Conservation (phyloP, 1,140 invertebrate species). For the Mamestra configurata region DNA sequence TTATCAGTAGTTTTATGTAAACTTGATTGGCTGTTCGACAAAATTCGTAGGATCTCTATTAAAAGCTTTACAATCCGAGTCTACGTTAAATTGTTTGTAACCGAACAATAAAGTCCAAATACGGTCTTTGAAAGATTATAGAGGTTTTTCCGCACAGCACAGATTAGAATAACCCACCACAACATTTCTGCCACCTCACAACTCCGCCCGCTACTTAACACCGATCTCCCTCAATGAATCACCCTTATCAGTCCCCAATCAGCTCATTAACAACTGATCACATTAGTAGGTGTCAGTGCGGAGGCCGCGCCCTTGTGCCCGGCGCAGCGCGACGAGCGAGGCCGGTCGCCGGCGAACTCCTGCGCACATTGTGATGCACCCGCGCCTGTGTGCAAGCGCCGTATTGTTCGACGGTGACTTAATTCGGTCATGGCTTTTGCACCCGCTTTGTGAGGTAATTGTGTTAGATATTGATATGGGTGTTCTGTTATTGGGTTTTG, state of each 20-base stretch:
- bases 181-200: not conserved
- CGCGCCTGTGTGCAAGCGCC: slow-evolving; percentile 1
- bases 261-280: slow-evolving; percentile 7
- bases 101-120: too few relatives aligned
- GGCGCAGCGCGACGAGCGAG: slow-evolving; percentile 61
- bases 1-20: too few relatives aligned
- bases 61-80: too few relatives aligned
- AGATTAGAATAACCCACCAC: too few relatives aligned
- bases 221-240: slow-evolving; percentile 19
- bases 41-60: too few relatives aligned
- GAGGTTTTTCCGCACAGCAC: too few relatives aligned
- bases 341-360: slow-evolving; percentile 34
- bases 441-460: slow-evolving; percentile 43
- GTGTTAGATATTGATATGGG: slow-evolving; percentile 16
- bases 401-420: slow-evolving; percentile 32
- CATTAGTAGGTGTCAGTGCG: slow-evolving; percentile 43
- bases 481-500: slow-evolving; percentile 24
- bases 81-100: too few relatives aligned
- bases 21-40: too few relatives aligned
- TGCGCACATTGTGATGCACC: slow-evolving; percentile 32
- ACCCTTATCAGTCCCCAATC: slow-evolving; percentile 8
- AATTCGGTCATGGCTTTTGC: slow-evolving; percentile 51
- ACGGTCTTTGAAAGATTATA: too few relatives aligned
- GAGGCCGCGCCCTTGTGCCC: slow-evolving; percentile 67
- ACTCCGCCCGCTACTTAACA: slow-evolving; percentile 7